phyloP scores from a whole-genome alignment of 2,113 vertebrate genomes.

The Bothrops jararaca region DNA sequence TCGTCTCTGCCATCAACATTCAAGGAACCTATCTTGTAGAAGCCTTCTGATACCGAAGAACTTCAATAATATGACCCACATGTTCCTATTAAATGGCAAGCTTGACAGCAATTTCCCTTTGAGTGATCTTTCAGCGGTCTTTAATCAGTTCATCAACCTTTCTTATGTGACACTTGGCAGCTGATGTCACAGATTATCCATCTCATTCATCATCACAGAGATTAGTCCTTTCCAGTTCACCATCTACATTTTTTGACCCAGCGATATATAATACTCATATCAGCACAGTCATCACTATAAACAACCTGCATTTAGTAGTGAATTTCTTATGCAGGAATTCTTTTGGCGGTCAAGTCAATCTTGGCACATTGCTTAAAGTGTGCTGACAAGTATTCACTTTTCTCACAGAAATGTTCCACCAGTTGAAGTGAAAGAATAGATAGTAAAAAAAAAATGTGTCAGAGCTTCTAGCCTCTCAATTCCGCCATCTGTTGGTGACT shows the following conservation, averaged over 20 bases:
- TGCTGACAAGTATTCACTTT: neutral
- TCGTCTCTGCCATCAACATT: neutral
- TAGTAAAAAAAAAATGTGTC: neutral
- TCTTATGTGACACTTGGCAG: neutral
- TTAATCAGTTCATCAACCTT: neutral
- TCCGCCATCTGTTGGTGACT: neutral
- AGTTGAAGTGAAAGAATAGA: neutral
- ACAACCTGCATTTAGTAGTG: neutral
- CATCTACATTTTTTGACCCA: neutral
- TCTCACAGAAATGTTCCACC: neutral
- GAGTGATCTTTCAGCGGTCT: neutral
- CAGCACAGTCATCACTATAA: neutral
- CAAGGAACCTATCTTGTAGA: neutral
- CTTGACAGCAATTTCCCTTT: neutral
- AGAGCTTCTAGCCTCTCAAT: neutral
- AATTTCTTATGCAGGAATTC: neutral
- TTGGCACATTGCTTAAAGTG: neutral
- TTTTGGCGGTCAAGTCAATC: neutral
- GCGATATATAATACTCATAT: neutral
- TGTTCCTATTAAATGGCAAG: neutral
- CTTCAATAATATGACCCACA: neutral
- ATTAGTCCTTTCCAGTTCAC: neutral
- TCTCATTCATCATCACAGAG: neutral
- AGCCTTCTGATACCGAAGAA: neutral
- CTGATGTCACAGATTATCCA: neutral